Evolutionary conservation across 2,888 invertebrate genomes (phyloP).

Genomic region (Encarsia formosa): DNA sequence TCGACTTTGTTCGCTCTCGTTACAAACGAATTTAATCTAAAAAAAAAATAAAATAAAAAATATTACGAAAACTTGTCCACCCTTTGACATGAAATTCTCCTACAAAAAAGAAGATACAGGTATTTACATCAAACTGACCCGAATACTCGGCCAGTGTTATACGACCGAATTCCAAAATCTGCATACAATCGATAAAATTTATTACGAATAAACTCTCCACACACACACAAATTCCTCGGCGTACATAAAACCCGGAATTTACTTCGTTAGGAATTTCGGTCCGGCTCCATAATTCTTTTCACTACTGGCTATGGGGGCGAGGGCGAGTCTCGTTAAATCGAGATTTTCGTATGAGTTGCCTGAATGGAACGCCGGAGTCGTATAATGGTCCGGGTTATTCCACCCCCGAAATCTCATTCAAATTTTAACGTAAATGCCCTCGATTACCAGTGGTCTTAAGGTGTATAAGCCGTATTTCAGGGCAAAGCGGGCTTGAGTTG

Average conservation of each 20-base stretch:
- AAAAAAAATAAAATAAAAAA: too few species aligned
- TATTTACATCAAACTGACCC: too few species aligned
- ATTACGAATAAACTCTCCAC: slow-evolving; percentile 2
- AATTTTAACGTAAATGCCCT: slow-evolving; percentile 11
- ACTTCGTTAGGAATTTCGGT: too few species aligned
- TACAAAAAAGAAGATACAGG: too few species aligned
- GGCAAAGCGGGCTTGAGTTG: background rate
- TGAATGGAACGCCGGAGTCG: background rate
- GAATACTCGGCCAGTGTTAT: too few species aligned
- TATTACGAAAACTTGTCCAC: too few species aligned
- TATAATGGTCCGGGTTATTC: background rate
- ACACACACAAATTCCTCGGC: background rate
- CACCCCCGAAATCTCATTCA: slow-evolving; percentile 4
- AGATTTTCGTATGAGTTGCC: background rate
- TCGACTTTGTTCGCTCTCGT: too few species aligned
- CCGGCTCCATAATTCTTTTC: background rate
- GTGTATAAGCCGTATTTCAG: background rate
- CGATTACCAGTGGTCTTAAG: background rate
- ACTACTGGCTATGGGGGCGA: background rate
- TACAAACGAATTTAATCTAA: too few species aligned
- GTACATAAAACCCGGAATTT: slow-evolving; percentile 1
- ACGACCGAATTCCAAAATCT: slow-evolving; percentile 1
- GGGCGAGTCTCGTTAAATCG: slow-evolving; percentile 2
- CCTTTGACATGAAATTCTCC: too few species aligned
- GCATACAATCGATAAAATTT: slow-evolving; percentile 13